A percentile compares a stretch with the other conserved stretches of the same genome.
Evolutionary conservation across 2,888 invertebrate genomes (phyloP).

Genomic region (Caenorhabditis afra): DNA sequence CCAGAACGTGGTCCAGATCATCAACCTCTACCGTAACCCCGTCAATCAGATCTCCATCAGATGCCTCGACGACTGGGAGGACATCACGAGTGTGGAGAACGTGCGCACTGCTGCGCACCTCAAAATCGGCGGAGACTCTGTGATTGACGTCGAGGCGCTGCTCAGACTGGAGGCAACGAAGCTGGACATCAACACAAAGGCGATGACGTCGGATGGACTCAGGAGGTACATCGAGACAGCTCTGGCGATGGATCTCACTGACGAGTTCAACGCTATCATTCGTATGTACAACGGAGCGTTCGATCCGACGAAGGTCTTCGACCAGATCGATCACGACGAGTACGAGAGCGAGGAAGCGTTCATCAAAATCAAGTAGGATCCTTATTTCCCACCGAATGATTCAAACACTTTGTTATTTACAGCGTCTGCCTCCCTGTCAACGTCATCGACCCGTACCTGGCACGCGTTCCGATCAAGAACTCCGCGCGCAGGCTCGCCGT

Average conservation of each 20-base stretch:
- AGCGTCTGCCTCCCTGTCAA: conserved; percentile 6
- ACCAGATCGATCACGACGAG: background rate
- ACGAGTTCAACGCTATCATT: background rate
- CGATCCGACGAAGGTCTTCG: background rate
- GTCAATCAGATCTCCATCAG: conserved; percentile 19
- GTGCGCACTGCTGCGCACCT: conserved; percentile 14
- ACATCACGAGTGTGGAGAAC: conserved; percentile 12
- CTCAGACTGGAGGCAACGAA: background rate
- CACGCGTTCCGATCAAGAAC: background rate
- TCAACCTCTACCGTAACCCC: conserved; percentile 9
- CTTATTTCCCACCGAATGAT: too few relatives aligned
- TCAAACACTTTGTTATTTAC: background rate
- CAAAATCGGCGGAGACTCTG: conserved; percentile 12
- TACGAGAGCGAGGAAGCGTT: conserved; percentile 1
- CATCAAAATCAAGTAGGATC: conserved; percentile 10
- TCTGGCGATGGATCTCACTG: background rate
- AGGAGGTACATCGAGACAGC: conserved; percentile 26
- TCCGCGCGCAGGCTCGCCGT: conserved; percentile 8
- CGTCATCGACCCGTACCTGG: background rate
- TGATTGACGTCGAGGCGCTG: conserved; percentile 8
- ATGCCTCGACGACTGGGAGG: conserved; percentile 12
- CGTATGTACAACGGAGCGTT: background rate
- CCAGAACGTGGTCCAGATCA: conserved; percentile 18
- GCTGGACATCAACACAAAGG: conserved; percentile 13
- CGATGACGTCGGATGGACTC: conserved; percentile 13